Evolutionary conservation across 2,888 invertebrate genomes (phyloP).

Genomic region (Sphinx pinastri): DNA sequence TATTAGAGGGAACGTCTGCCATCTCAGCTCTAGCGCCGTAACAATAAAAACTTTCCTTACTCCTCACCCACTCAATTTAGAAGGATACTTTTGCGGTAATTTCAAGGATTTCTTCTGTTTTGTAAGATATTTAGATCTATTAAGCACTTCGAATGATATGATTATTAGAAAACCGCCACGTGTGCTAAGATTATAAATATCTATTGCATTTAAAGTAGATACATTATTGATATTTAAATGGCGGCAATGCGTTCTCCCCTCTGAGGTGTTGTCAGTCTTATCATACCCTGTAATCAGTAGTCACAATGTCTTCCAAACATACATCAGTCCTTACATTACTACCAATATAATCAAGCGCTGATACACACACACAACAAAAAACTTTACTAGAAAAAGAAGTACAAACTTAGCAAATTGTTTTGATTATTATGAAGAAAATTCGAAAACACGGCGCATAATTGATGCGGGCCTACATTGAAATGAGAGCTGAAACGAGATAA

Average conservation of each 20-base stretch:
- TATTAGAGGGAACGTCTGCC: slow-evolving; percentile 39
- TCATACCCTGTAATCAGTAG: too few relatives aligned
- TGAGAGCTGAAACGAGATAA: slow-evolving; percentile 30
- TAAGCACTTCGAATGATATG: background rate
- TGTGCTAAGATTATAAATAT: too few relatives aligned
- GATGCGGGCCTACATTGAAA: slow-evolving; percentile 8
- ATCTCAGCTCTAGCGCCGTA: slow-evolving; percentile 51
- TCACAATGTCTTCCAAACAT: too few relatives aligned
- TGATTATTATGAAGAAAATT: slow-evolving; percentile 5
- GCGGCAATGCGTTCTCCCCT: too few relatives aligned
- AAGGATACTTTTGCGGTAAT: background rate
- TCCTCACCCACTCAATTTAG: slow-evolving; percentile 63
- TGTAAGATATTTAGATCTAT: background rate
- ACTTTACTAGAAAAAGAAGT: background rate
- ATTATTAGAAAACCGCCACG: too few relatives aligned
- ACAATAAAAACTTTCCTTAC: slow-evolving; percentile 65
- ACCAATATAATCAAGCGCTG: too few relatives aligned
- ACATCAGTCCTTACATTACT: too few relatives aligned
- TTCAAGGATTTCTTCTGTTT: background rate
- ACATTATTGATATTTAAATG: too few relatives aligned
- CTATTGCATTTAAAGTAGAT: too few relatives aligned
- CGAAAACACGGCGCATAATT: slow-evolving; percentile 8
- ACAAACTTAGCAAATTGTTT: slow-evolving; percentile 12
- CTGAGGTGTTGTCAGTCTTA: too few relatives aligned
- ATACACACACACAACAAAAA: too few relatives aligned